phyloP scores from a whole-genome alignment of 1,140 invertebrate species.

The Brachionus angularis region DNA sequence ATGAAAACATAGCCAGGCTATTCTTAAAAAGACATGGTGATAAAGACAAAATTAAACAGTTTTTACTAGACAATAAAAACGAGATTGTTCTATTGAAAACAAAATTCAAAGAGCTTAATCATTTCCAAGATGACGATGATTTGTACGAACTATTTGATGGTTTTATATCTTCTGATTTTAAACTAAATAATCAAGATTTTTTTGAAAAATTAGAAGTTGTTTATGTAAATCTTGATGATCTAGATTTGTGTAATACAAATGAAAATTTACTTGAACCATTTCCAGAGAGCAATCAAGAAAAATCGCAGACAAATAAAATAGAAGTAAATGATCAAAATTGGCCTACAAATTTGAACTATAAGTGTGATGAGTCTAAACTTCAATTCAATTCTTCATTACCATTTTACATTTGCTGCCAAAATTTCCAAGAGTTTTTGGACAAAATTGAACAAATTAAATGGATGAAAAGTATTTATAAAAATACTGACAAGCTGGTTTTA shows the following conservation, averaged over 20 bases:
- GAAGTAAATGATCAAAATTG: not conserved
- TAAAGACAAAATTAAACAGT: not conserved
- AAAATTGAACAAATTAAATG: constrained; percentile 15
- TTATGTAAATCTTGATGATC: not conserved
- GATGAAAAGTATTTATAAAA: constrained; percentile 4
- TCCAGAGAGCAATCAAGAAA: not conserved
- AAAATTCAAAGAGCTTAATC: too few species aligned
- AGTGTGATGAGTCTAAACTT: not conserved
- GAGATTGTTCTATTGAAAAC: not conserved
- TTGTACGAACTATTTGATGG: not conserved
- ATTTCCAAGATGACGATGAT: constrained; percentile 2
- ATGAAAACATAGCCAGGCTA: constrained; percentile 18
- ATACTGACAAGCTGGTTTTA: constrained; percentile 12
- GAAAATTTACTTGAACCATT: constrained; percentile 1
- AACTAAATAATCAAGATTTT: not conserved
- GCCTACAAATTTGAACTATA: constrained; percentile 8
- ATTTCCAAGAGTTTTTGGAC: not conserved
- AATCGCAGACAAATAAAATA: not conserved
- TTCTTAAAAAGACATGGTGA: constrained; percentile 27
- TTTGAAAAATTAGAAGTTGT: not conserved
- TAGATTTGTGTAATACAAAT: not conserved
- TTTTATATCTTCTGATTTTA: constrained; percentile 1
- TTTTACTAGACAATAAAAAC: not conserved
- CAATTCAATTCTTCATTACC: constrained; percentile 28
- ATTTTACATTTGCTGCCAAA: constrained; percentile 8